Percentiles rank a stretch among this genome's conserved stretches.
Conservation (phyloP, 2,888 invertebrate species). For the Agrotis clavis region DNA sequence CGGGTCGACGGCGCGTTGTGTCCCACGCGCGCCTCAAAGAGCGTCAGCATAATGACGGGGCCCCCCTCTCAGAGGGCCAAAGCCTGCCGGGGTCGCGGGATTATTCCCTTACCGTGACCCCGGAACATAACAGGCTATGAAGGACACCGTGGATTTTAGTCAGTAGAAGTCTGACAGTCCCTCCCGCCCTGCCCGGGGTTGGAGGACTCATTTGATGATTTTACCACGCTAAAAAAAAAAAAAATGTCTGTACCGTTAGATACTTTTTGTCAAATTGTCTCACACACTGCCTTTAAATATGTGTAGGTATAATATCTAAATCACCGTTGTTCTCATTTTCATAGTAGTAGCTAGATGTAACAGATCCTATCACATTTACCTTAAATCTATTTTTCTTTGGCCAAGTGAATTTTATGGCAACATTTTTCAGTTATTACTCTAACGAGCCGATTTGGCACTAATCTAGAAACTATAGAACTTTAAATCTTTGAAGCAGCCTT, state of each 20-base stretch:
- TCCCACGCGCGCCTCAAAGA: no score
- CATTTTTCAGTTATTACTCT: conserved; percentile 45
- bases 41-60: no score
- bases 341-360: background rate
- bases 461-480: conserved; percentile 69
- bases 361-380: background rate
- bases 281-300: background rate
- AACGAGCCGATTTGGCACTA: conserved; percentile 70
- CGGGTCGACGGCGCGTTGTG: no score
- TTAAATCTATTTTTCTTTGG: background rate
- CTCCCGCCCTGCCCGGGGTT: no score
- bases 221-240: no score
- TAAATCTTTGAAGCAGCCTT: conserved; percentile 56
- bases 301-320: background rate
- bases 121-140: no score
- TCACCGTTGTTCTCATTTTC: background rate
- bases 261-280: background rate
- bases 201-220: no score
- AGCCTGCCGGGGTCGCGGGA: no score
- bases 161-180: no score
- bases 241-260: background rate
- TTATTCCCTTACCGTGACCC: no score
- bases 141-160: no score
- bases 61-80: no score
- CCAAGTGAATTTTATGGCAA: conserved; percentile 3